These are phyloP conservation scores for Jacana jacana DNA, from an alignment of 2,113 vertebrate genomes.

Conservation along the genomic window DNA sequence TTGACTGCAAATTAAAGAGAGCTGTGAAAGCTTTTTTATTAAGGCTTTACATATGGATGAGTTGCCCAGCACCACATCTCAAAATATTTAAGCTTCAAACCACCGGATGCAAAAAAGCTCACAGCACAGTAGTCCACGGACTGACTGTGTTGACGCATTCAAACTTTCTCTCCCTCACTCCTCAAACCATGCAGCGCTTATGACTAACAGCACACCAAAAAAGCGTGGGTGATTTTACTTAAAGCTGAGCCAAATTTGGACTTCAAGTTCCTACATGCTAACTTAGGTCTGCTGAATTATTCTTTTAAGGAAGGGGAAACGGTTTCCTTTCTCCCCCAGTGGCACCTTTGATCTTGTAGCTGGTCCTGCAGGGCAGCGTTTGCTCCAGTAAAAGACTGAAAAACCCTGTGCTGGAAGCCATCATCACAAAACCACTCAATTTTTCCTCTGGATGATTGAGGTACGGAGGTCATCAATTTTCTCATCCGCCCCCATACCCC, in stretches of 20 bases:
- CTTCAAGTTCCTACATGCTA: neutral
- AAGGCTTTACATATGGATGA: neutral
- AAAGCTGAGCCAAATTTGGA: neutral
- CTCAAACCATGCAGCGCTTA: accelerated
- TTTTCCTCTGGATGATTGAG: neutral
- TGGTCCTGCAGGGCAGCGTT: neutral
- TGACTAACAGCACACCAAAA: neutral
- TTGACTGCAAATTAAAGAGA: neutral
- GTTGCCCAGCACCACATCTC: neutral
- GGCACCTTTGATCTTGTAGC: neutral
- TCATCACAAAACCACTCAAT: accelerated
- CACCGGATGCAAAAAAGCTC: neutral
- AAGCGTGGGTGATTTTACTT: neutral
- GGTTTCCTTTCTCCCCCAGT: neutral
- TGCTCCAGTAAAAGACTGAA: neutral
- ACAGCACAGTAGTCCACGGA: neutral
- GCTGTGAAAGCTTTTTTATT: neutral
- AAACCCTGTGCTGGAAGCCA: neutral
- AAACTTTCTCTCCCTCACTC: neutral
- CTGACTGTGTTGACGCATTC: neutral
- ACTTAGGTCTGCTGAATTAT: neutral
- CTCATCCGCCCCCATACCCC: neutral
- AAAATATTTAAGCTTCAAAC: neutral
- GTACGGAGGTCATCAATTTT: neutral
- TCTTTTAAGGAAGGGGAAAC: neutral